phyloP scores from a whole-genome alignment of 2,888 invertebrate species.

The Adelphocoris suturalis region DNA sequence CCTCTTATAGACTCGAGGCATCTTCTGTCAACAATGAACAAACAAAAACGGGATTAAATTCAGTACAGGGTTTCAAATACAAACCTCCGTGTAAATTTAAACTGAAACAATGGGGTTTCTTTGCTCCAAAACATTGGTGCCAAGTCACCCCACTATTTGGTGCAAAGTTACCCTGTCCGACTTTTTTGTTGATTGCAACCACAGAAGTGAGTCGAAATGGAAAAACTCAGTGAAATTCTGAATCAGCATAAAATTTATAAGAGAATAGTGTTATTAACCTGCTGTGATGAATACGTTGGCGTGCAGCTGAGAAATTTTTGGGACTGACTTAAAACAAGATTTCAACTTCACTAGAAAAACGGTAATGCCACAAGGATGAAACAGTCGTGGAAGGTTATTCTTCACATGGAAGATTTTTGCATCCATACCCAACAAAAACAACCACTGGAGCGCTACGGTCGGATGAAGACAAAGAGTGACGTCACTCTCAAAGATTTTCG shows the following conservation, averaged over 20 bases:
- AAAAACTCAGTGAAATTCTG: conserved; percentile 3
- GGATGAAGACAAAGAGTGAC: background rate
- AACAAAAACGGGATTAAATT: background rate
- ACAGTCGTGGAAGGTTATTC: background rate
- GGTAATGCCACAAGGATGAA: background rate
- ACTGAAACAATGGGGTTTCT: background rate
- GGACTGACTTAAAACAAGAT: background rate
- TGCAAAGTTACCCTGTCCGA: background rate
- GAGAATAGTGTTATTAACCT: no score
- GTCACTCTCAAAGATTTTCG: background rate
- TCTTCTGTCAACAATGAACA: background rate
- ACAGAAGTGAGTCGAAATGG: background rate
- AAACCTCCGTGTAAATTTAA: background rate
- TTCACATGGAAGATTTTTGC: background rate
- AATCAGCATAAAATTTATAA: background rate
- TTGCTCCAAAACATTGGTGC: background rate
- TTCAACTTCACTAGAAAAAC: background rate
- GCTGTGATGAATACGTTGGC: background rate
- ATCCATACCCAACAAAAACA: background rate
- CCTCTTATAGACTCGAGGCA: background rate
- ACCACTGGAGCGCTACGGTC: background rate
- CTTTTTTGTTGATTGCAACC: background rate
- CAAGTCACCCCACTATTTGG: background rate
- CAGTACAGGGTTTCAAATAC: background rate
- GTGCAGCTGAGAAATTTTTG: background rate